phyloP scores from a whole-genome alignment of 2,113 vertebrate genomes.

The Petaurus breviceps region DNA sequence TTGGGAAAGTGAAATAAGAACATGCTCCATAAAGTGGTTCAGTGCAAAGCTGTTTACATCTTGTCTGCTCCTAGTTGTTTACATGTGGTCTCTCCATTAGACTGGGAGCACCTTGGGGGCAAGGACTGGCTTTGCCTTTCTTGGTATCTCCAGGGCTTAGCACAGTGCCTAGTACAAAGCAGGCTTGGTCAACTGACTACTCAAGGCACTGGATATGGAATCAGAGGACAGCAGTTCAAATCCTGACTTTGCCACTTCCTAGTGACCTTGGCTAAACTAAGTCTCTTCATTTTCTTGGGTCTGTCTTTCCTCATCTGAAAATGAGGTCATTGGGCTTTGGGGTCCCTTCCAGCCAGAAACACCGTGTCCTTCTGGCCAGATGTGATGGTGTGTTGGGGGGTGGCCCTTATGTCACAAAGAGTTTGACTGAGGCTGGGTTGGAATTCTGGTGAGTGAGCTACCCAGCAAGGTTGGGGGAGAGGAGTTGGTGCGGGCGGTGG shows the following conservation, averaged over 20 bases:
- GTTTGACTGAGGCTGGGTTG: not conserved
- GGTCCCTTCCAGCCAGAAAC: not conserved
- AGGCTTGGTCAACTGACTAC: not conserved
- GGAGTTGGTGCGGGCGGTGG: not conserved
- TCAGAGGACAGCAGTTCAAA: not conserved
- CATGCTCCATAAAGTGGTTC: not conserved
- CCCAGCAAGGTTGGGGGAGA: not conserved
- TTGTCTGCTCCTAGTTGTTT: not conserved
- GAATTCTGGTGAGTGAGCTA: not conserved
- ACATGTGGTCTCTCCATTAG: not conserved
- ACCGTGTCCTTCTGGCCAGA: not conserved
- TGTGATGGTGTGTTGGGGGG: not conserved
- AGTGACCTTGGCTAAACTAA: not conserved
- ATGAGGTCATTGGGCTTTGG: not conserved
- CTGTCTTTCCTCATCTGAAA: not conserved
- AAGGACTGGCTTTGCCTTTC: not conserved
- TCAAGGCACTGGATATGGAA: not conserved
- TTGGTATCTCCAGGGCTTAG: too few species aligned
- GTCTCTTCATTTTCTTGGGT: not conserved
- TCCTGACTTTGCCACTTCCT: not conserved
- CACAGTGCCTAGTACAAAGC: too few species aligned
- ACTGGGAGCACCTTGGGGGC: not conserved
- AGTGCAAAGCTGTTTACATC: not conserved
- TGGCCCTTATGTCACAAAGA: not conserved
- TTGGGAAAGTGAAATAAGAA: not conserved